Evolutionary conservation across 2,797 vertebrate species (phyloP), one percentile per base, ranked within the genome.

Genomic region (Lacerta viridis): DNA sequence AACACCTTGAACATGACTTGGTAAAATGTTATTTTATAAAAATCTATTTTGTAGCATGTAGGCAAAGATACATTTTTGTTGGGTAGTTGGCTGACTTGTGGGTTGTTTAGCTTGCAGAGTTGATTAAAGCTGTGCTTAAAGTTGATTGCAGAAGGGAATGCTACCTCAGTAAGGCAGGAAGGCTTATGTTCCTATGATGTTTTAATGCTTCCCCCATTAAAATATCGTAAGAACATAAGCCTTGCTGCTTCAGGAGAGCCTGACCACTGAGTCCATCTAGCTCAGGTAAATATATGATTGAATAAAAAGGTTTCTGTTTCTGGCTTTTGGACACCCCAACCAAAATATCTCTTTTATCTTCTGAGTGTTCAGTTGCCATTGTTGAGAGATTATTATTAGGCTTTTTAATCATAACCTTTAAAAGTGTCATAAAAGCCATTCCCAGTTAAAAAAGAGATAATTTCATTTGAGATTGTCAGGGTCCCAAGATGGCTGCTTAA

Each of bases 1-100:
- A 64, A 20, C 61, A 64, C 61, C 61, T 64, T 64, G 61, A 64
- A 64, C 61, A 6, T 64, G 61, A 23, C 61, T 64, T 64, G 61
- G 61, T 64, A 64, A 64, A 18, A 64, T 64, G 20, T 55, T 55
- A 55, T 80, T n/a, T 72, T 59, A n/a, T n/a, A 13, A 9, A 43
- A 25, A 68, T 27, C 41, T 4, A 61, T 55, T 33, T 59, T 80
- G 25, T 11, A 61, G 46, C 93, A 90, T 87, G 36, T 89, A 89
- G 87, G 86, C 61, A 87, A 84, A 86, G 4, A 2, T 9, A 27
- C 61, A 89, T 88, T 64, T 81, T 41, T 66, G 83, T 43, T 87
- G 82, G 86, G 10, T 10, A 33, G 69, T 13, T 43, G 43, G 77
- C 43, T 85, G 41, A 43, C 17, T 69, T 81, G 23, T 36, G 25